Evolutionary conservation across 2,888 invertebrate species (phyloP), one percentile per base, ranked within the genome.

Genomic region (Aproaerema taeniolella): DNA sequence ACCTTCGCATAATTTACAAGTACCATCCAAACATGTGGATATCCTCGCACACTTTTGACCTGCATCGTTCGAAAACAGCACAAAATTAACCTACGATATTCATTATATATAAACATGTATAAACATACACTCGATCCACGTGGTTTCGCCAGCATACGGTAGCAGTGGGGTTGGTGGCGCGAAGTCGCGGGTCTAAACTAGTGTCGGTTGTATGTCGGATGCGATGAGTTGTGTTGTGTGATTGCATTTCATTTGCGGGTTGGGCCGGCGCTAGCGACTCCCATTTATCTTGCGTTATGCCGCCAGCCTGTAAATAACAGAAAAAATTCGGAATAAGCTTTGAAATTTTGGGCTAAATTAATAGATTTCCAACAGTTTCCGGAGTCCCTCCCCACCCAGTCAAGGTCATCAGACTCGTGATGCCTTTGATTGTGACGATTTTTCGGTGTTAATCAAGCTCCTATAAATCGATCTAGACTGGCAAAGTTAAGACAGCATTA

Each of bases 81-180:
- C 81, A 71, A 81, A 26, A 80, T 80, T 83, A 85, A 79, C 79
- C 81, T 85, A 85, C 66, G 60, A 80, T 82, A 81, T 70, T 79
- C 79, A 78, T 78, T 80, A 81, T 80, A 81, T 82, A 83, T 76
- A 81, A 74, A 77, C 26, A 42, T 76, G 74, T 79, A 80, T 80
- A 79, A 76, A 81, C 78, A 75, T 76, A 77, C 82, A 77, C 70
- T 72, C 78, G n/a, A 70, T 75, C 67, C 79, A 73, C 70, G 69
- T 64, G 16, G 35, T 28, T 24, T 2, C 6, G 25, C 7, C 24
- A 34, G 14, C n/a, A n/a, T n/a, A n/a, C 34, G 25, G 30, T 26
- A 30, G 33, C 20, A 9, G 33, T 12, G 25, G 7, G 9, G n/a
- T n/a, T 7, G 20, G 20, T 7, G 20, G 4, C 5, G 20, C 20